Percentiles rank a stretch among this genome's conserved stretches.
phyloP scores from a whole-genome alignment of 2,113 vertebrate species.

The Carlito syrichta region DNA sequence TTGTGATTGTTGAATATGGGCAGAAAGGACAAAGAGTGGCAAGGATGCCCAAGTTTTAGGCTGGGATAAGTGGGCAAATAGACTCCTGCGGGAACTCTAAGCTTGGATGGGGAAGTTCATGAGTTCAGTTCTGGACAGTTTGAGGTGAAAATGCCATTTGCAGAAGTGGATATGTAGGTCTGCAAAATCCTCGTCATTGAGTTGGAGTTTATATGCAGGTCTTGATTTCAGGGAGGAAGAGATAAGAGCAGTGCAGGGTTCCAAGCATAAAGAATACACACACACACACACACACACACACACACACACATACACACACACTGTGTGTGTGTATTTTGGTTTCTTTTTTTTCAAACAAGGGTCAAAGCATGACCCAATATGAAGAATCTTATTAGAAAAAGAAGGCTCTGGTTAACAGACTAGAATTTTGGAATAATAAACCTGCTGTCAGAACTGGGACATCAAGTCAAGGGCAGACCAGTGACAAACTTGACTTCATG shows the following conservation, averaged over 20 bases:
- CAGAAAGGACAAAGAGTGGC: background rate
- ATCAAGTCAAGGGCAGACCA: background rate
- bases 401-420: background rate
- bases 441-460: background rate
- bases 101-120: background rate
- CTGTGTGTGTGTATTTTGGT: too few species aligned
- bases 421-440: background rate
- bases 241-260: background rate
- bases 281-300: too few species aligned
- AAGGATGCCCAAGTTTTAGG: background rate
- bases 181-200: background rate
- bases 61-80: background rate
- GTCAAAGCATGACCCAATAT: too few species aligned
- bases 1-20: background rate
- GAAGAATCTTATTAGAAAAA: background rate
- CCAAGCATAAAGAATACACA: background rate
- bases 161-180: background rate
- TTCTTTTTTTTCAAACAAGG: too few species aligned
- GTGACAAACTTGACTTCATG: too few species aligned
- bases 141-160: background rate
- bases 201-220: background rate
- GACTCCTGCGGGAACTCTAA: background rate
- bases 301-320: too few species aligned
- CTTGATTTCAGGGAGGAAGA: background rate
- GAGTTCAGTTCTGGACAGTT: background rate